These are phyloP conservation scores for Drosophila atripex DNA, from an alignment of 2,888 invertebrate species.

Conservation along the genomic window DNA sequence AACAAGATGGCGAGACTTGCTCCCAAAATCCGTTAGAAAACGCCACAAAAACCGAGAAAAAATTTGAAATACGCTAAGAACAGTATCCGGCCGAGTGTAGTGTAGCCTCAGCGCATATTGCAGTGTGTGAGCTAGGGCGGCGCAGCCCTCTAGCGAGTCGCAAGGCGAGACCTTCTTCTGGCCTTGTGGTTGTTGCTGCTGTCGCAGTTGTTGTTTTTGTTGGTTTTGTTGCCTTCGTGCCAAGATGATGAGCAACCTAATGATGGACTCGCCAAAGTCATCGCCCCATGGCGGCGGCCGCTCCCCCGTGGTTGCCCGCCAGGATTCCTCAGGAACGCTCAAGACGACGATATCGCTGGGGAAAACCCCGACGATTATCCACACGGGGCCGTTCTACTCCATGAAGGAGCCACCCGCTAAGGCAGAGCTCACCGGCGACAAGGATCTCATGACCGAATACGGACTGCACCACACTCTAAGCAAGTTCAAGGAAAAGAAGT, in stretches of 20 bases:
- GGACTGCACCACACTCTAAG: conserved; percentile 98
- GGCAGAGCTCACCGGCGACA: conserved; percentile 97
- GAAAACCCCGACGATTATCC: conserved; percentile 98
- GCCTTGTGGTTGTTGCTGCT: conserved; percentile 65
- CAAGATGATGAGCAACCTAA: conserved; percentile 86
- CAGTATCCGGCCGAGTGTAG: conserved; percentile 46
- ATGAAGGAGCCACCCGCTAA: conserved; percentile 98
- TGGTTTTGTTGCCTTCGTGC: conserved; percentile 1
- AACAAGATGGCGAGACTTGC: conserved; percentile 73
- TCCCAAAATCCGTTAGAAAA: conserved; percentile 59
- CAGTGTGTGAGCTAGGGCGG: conserved; percentile 48
- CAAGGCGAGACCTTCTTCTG: conserved; percentile 53
- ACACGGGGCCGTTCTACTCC: conserved; percentile 98
- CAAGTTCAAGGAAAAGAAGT: conserved; percentile 98
- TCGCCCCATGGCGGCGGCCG: conserved; percentile 97
- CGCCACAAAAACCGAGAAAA: conserved; percentile 55
- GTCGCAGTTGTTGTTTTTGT: conserved; percentile 36
- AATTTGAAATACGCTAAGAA: conserved; percentile 41
- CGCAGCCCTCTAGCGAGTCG: conserved; percentile 48
- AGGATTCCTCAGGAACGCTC: conserved; percentile 98
- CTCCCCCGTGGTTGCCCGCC: conserved; percentile 97
- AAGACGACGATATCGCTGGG: conserved; percentile 99
- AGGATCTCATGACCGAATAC: conserved; percentile 98
- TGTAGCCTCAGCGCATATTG: conserved; percentile 42
- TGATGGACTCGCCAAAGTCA: conserved; percentile 98